phyloP scores from a whole-genome alignment of 1,140 invertebrate genomes.

The Calycopis cecrops region DNA sequence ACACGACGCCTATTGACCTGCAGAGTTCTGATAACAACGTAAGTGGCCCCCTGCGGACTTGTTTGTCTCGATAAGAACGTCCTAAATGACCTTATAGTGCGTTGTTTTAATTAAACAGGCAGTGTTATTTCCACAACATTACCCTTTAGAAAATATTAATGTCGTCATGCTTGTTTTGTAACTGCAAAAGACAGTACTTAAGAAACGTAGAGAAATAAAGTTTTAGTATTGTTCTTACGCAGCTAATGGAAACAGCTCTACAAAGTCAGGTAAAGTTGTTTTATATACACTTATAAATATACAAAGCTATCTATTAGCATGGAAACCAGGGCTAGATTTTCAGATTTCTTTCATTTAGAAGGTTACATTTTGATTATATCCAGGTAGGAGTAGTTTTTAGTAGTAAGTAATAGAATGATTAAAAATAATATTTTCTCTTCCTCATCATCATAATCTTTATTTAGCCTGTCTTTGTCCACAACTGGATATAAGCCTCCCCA shows the following conservation, averaged over 20 bases:
- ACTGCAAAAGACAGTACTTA: conserved; percentile 3
- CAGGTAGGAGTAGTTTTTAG: no score
- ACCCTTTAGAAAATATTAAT: conserved; percentile 23
- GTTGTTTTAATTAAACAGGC: conserved; percentile 9
- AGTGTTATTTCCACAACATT: conserved; percentile 18
- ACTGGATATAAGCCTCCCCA: no score
- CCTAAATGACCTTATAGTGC: conserved; percentile 44
- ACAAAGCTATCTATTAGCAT: no score
- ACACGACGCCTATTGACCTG: conserved; percentile 62
- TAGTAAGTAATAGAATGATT: no score
- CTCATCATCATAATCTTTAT: no score
- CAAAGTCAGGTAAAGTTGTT: conserved; percentile 18
- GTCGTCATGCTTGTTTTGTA: conserved; percentile 23
- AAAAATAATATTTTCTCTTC: no score
- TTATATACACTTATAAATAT: conserved; percentile 22
- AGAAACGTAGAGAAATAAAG: conserved; percentile 1
- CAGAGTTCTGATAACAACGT: conserved; percentile 59
- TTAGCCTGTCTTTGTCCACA: no score
- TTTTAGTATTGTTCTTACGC: conserved; percentile 10
- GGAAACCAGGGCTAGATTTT: no score
- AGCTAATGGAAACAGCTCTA: conserved; percentile 17
- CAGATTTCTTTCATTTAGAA: no score
- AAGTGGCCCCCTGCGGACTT: conserved; percentile 66
- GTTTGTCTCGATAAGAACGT: conserved; percentile 55
- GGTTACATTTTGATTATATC: no score